These are phyloP conservation scores for Hydrocynus forskahlii DNA, from an alignment of 2,797 vertebrate genomes.

Conservation along the genomic window DNA sequence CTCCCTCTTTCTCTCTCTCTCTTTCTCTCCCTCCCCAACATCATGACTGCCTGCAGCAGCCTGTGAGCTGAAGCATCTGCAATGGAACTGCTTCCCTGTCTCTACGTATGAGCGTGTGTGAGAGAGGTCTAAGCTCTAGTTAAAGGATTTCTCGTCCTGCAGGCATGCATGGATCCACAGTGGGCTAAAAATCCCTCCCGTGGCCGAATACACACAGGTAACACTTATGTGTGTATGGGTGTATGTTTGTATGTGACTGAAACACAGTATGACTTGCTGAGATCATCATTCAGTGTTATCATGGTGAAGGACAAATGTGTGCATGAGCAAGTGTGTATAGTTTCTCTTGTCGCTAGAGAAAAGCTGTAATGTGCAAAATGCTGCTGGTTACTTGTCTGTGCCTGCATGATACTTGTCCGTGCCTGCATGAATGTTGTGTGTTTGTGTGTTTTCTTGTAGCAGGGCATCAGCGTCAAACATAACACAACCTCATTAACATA, in stretches of 20 bases:
- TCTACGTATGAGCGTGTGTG: slow-evolving; percentile 22
- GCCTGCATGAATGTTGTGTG: neutral
- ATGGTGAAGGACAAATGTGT: slow-evolving; percentile 1
- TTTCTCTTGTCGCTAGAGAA: neutral
- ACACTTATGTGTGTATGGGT: slow-evolving; percentile 23
- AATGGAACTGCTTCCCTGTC: neutral
- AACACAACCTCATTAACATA: too few relatives aligned
- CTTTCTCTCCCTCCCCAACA: neutral
- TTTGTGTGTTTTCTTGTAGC: neutral
- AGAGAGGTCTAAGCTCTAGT: neutral
- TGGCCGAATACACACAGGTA: slow-evolving; percentile 74
- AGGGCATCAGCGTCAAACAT: neutral
- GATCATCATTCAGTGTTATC: neutral
- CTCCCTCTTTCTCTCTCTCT: neutral
- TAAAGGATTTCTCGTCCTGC: neutral
- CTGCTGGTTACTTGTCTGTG: neutral
- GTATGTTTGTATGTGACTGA: slow-evolving; percentile 59
- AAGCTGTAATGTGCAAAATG: neutral
- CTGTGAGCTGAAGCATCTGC: slow-evolving; percentile 13
- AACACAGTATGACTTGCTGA: neutral
- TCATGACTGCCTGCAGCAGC: slow-evolving; percentile 7
- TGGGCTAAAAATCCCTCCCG: slow-evolving; percentile 67
- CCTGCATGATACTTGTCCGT: neutral
- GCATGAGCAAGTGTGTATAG: neutral
- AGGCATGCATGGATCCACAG: slow-evolving; percentile 72